Percentiles rank a stretch among this genome's conserved stretches.
phyloP scores from a whole-genome alignment of 2,888 invertebrate species.

The Aethes cnicana region DNA sequence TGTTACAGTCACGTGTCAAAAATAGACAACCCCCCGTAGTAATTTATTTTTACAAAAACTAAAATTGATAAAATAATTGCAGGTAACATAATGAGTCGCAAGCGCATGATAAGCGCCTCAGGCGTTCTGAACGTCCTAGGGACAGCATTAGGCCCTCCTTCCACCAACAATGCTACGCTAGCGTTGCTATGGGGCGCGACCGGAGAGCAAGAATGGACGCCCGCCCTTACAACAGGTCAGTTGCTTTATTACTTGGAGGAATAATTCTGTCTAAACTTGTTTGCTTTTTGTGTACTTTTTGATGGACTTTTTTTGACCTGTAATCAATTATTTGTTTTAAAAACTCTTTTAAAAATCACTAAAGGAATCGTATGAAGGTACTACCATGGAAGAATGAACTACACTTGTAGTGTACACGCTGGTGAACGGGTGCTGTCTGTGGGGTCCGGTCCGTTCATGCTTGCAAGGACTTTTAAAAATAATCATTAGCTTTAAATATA shows the following conservation, averaged over 20 bases:
- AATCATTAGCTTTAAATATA: too few relatives aligned
- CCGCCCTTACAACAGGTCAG: conserved; percentile 95
- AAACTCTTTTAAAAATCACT: neutral
- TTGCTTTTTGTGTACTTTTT: conserved; percentile 1
- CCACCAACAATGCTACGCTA: conserved; percentile 77
- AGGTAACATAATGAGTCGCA: conserved; percentile 68
- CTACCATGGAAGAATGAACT: too few relatives aligned
- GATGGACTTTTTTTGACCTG: neutral
- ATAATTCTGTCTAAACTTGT: conserved; percentile 14
- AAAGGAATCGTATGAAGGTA: too few relatives aligned
- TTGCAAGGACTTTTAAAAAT: too few relatives aligned
- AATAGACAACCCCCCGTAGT: too few relatives aligned
- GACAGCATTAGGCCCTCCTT: conserved; percentile 48
- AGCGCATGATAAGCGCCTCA: conserved; percentile 70
- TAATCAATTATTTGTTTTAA: neutral
- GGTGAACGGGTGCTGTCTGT: too few relatives aligned
- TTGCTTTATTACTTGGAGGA: conserved; percentile 1
- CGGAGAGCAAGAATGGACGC: conserved; percentile 98
- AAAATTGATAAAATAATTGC: conserved; percentile 12
- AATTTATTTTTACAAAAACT: neutral
- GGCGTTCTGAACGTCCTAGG: conserved; percentile 51
- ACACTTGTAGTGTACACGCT: too few relatives aligned
- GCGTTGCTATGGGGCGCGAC: conserved; percentile 96
- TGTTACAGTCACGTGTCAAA: too few relatives aligned
- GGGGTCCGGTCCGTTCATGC: too few relatives aligned